Evolutionary conservation across 2,797 vertebrate genomes (phyloP).

Genomic region (Momotus momota): DNA sequence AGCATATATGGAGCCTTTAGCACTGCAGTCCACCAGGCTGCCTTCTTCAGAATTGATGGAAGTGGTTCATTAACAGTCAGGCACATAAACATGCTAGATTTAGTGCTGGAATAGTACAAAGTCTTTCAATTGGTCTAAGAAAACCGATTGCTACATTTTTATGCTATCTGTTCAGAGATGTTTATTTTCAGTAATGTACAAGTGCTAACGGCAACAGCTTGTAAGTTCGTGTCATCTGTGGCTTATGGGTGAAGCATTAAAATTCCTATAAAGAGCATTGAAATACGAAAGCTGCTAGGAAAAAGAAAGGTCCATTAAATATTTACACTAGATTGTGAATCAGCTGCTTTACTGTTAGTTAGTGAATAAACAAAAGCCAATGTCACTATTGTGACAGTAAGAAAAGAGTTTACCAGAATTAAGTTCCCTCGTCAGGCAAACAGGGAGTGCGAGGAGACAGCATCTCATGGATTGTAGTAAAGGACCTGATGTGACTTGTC

Average conservation of each 20-base stretch:
- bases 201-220: not conserved
- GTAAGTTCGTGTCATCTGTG: not conserved
- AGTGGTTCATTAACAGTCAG: not conserved
- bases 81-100: not conserved
- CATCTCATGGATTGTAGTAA: not conserved
- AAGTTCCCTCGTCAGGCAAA: not conserved
- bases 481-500: not conserved
- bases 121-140: not conserved
- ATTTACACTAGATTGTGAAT: not conserved
- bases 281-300: slow-evolving; percentile 18
- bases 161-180: not conserved
- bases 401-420: not conserved
- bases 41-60: not conserved
- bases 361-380: slow-evolving; percentile 1
- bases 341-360: slow-evolving; percentile 6
- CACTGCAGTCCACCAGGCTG: not conserved
- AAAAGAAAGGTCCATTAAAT: slow-evolving; percentile 3
- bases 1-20: not conserved
- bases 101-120: not conserved
- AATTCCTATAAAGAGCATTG: not conserved
- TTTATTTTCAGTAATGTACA: not conserved
- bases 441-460: not conserved
- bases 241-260: not conserved
- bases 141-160: not conserved
- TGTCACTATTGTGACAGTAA: not conserved